phyloP scores from a whole-genome alignment of 2,888 invertebrate genomes.

The Erynnis tages region DNA sequence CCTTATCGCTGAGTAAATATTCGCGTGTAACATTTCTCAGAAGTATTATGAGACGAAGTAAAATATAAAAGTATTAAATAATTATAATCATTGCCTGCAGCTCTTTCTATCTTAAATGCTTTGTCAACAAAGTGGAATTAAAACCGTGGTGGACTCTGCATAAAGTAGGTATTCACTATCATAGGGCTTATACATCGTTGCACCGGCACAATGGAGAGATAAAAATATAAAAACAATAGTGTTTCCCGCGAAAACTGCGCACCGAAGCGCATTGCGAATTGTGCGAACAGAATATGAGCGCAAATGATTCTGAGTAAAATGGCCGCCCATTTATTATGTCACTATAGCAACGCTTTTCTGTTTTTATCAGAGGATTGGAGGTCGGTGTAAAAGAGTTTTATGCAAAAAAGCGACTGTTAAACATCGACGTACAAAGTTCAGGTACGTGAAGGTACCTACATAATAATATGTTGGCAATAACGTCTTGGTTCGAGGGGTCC shows the following conservation, averaged over 20 bases:
- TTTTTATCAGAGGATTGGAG: constrained; percentile 10
- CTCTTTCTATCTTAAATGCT: neutral
- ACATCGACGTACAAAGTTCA: neutral
- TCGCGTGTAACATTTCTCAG: too few species aligned
- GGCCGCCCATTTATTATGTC: constrained; percentile 5
- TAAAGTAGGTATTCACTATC: constrained; percentile 69
- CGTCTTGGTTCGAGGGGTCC: too few species aligned
- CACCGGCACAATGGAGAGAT: constrained; percentile 65
- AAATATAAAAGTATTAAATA: neutral
- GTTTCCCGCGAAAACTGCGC: constrained; percentile 39
- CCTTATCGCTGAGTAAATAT: too few species aligned
- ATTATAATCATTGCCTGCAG: neutral
- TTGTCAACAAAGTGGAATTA: constrained; percentile 5
- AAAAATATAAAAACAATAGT: constrained; percentile 67
- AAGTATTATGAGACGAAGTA: neutral
- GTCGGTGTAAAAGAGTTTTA: neutral
- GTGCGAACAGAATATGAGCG: constrained; percentile 35
- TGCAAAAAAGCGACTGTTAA: neutral
- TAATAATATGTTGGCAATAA: too few species aligned
- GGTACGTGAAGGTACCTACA: too few species aligned
- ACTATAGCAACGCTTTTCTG: constrained; percentile 9
- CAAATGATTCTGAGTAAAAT: constrained; percentile 14
- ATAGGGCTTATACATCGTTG: constrained; percentile 70
- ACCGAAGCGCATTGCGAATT: constrained; percentile 33
- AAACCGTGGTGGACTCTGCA: constrained; percentile 35